Conservation (phyloP, 2,113 vertebrate species). For the Mungos mungo region DNA sequence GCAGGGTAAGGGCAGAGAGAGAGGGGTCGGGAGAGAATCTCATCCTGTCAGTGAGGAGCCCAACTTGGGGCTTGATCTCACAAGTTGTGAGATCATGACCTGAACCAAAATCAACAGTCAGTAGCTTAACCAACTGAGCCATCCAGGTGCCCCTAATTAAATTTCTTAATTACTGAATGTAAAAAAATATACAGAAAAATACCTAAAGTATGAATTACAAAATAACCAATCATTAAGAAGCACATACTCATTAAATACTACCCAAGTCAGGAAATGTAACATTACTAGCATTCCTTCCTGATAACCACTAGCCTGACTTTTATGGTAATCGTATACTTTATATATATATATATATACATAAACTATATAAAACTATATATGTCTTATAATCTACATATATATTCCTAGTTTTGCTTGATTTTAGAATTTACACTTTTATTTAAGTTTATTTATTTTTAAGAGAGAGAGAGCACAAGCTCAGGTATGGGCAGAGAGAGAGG, state of each 20-base stretch:
- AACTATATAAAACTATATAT: not conserved
- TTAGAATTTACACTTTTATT: too few relatives aligned
- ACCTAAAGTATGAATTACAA: slow-evolving; percentile 24
- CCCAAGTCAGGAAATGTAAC: not conserved
- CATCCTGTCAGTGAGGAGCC: too few relatives aligned
- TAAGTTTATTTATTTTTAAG: too few relatives aligned
- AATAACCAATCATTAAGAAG: not conserved
- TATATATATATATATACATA: not conserved
- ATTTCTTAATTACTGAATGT: slow-evolving; percentile 4
- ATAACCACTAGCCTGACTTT: not conserved
- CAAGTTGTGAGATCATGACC: too few relatives aligned
- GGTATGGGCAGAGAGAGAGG: too few relatives aligned
- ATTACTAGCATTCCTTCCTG: slow-evolving; percentile 9
- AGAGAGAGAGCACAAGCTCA: too few relatives aligned
- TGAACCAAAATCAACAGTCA: too few relatives aligned
- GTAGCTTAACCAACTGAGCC: too few relatives aligned
- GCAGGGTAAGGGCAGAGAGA: too few relatives aligned
- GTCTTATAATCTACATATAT: not conserved
- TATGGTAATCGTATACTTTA: not conserved
- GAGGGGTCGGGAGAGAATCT: too few relatives aligned
- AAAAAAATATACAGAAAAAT: not conserved
- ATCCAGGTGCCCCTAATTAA: not conserved
- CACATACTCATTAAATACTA: not conserved
- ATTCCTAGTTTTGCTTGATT: slow-evolving; percentile 3
- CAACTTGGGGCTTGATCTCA: too few relatives aligned